These are phyloP conservation scores for Epinotia nisella DNA, from an alignment of 2,888 invertebrate genomes.

Conservation along the genomic window DNA sequence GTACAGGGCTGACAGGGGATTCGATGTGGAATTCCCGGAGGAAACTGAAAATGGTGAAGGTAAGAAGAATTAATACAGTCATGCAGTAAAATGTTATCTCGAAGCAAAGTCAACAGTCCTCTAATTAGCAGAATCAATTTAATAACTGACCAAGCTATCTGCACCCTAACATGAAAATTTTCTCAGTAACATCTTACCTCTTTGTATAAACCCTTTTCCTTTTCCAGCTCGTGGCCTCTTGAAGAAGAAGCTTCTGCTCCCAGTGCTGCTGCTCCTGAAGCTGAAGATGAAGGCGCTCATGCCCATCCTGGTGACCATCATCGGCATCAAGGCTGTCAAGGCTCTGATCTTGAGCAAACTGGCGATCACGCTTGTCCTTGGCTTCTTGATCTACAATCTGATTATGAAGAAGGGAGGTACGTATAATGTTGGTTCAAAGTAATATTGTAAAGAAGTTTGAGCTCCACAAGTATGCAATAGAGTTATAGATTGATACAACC, in stretches of 20 bases:
- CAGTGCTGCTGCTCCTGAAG: slow-evolving; percentile 91
- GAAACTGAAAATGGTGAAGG: slow-evolving; percentile 84
- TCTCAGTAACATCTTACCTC: background rate
- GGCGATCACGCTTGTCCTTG: slow-evolving; percentile 91
- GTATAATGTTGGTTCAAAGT: slow-evolving; percentile 46
- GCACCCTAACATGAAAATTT: background rate
- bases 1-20: slow-evolving; percentile 87
- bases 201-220: slow-evolving; percentile 39
- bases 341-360: slow-evolving; percentile 93
- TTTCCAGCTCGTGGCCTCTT: slow-evolving; percentile 89
- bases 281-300: slow-evolving; percentile 93
- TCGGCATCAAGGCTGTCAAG: slow-evolving; percentile 92
- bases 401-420: slow-evolving; percentile 90
- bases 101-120: background rate
- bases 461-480: background rate
- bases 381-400: slow-evolving; percentile 91
- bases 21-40: slow-evolving; percentile 86
- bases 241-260: slow-evolving; percentile 93
- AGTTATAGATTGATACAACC: background rate
- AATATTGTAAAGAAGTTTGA: background rate
- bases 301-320: slow-evolving; percentile 91
- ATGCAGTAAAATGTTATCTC: background rate
- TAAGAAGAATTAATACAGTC: slow-evolving; percentile 52
- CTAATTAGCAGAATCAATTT: background rate
- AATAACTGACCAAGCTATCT: background rate